Percentiles rank a stretch among this genome's conserved stretches.
Evolutionary conservation across 2,888 invertebrate species (phyloP).

Genomic region (Podabrus alpinus): DNA sequence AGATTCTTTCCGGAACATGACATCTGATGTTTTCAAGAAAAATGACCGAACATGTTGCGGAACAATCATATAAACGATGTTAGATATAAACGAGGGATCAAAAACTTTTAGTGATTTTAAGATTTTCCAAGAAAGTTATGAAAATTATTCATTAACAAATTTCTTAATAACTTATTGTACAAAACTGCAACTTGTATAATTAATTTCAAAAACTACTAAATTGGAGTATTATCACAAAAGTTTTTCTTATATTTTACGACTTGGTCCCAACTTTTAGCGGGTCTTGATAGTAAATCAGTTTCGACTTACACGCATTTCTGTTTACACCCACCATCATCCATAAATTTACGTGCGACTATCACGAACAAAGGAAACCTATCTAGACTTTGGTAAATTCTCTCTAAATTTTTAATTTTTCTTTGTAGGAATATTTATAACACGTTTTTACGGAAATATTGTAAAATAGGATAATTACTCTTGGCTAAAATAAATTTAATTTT

Average conservation of each 20-base stretch:
- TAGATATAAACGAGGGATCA: constrained; percentile 7
- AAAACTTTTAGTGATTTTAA: constrained; percentile 15
- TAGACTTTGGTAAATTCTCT: not conserved
- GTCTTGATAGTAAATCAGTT: not conserved
- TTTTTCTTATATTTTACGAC: not conserved
- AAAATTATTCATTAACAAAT: not conserved
- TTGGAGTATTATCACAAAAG: not conserved
- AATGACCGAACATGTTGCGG: constrained; percentile 17
- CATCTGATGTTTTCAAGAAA: constrained; percentile 22
- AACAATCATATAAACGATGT: constrained; percentile 27
- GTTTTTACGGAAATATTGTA: too few relatives aligned
- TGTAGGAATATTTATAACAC: not conserved
- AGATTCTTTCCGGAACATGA: constrained; percentile 15
- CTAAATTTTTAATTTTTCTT: not conserved
- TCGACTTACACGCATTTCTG: not conserved
- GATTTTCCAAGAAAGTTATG: constrained; percentile 8
- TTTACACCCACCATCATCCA: not conserved
- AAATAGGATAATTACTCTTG: not conserved
- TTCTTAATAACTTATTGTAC: not conserved
- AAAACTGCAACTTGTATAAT: not conserved
- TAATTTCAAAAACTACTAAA: not conserved
- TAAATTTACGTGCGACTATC: not conserved
- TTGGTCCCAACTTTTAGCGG: not conserved
- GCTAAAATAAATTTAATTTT: not conserved
- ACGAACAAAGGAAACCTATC: not conserved